Base-by-base conservation (phyloP, 2,113 vertebrate genomes). In the Brachyhypopomus occidentalis region DNA sequence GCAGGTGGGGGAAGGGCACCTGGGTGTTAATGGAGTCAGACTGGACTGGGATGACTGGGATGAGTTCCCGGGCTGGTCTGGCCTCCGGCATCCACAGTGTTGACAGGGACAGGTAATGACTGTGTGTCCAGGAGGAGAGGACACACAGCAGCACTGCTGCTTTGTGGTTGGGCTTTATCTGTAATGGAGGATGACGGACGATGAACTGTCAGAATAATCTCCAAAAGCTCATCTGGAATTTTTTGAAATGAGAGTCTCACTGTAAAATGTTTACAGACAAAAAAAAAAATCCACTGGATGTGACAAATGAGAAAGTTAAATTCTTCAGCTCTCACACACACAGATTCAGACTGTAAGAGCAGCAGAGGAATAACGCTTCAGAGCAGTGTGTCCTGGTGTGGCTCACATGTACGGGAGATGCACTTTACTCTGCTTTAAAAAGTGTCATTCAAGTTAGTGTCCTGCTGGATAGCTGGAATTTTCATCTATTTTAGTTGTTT, bases 91-190 rank as follows among this genome's bases (percentile, higher is more conserved):
- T 20, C 45, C 83, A 62, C n/a, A 81, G 75, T 84, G 85, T 70
- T 88, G 87, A 90, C 83, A 89, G 85, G 86, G 87, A 90, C 83
- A 89, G 85, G 86, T 88, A 88, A 87, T 92, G 87, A 89, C 55
- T 86, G 87, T 82, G 86, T 87, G 76, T 87, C 20, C 66, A 64
- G 82, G 78, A 89, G 84, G 60, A 87, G 85, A 84, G 85, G 86
- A 14, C 69, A 56, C 4, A 73, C 73, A 70, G 71, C 63, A 69
- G 6, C 52, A 74, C 34, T 83, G 74, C 22, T 79, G 85, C 67
- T 67, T 63, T 75, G 41, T 62, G 59, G 69, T 67, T 82, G 82
- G 45, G 45, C 11, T 82, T 77, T 59, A 76, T 77, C 82, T 72
- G 83, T 82, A 84, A 84, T 75, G 83, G 11, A 78, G 72, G 59